Base-by-base conservation (phyloP, 2,113 vertebrate genomes). In the Paratilapia polleni region DNA sequence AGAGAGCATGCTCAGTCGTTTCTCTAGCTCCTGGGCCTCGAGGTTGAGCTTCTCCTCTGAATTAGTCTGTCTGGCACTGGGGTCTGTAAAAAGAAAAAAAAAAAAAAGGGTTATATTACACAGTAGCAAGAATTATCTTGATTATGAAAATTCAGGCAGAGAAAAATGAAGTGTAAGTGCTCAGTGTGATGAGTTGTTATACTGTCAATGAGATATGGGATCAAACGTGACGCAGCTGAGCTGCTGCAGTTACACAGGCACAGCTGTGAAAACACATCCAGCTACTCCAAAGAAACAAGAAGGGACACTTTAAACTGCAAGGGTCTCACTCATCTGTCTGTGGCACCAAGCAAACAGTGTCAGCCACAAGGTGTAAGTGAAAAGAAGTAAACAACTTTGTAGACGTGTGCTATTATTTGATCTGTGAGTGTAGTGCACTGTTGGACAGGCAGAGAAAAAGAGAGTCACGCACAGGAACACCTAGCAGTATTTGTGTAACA, bases 11-110 rank as follows among this genome's bases (percentile, higher is more conserved):
- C 98, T 99, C 60, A 99, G 96, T 1, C 98, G 95, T 79, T 98
- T 98, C 94, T 99, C 98, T 92, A 99, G 93, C 59, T 98, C 97
- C 87, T 97, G 95, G 19, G 97, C 94, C 88, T 98, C 98, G 7
- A 97, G 97, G 82, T 97, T 95, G 88, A 97, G 85, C 11, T 96
- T 96, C 87, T 98, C 97, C 91, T 98, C 97, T 28, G 89, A 88
- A 57, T 93, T 89, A 0, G 92, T 90, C 26, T 96, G 94, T 49
- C 92, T 97, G 80, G 87, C 80, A 84, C 90, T 94, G 81, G 95
- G 95, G 90, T 98, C 97, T 98, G 91, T 41, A 11, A 61, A 7
- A 73, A 20, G 36, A 41, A 19, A 43, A 26, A 2, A 22, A 6
- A 13, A 31, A 19, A 43, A 68, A 8, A 52, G n/a, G 14, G 24